Evolutionary conservation across 1,140 invertebrate genomes (phyloP), one percentile per base, ranked within the genome.

Genomic region (Zaprionus gabonicus): DNA sequence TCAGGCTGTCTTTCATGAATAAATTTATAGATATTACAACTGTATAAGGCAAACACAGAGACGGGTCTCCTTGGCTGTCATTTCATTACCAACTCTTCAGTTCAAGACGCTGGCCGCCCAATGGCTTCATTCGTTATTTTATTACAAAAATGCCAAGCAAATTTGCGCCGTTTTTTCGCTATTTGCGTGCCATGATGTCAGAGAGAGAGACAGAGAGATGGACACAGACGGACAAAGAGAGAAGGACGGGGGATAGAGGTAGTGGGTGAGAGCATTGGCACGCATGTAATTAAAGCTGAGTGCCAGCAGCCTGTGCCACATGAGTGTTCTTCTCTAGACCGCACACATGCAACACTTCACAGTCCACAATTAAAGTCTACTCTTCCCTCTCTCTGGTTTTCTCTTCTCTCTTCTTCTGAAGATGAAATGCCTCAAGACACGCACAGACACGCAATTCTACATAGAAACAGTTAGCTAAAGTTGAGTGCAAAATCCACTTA

Each of bases 51-150:
- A 66, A 23, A 23, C 23, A 71, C 70, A n/a, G 12, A 20, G 17
- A 7, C 17, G n/a, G 28, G 28, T 17, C 27, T 34, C 12, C 36
- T 66, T 70, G 72, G 66, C 71, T 81, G 84, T 78, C 81, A 73
- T 90, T 90, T 90, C 85, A 90, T 82, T 90, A 90, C 85, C 85
- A 88, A 90, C 70, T 73, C 77, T 77, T 74, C 77, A 72, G 80
- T 59, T 44, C 25, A 46, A n/a, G 41, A 34, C 60, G 41, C 53
- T 58, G 64, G 31, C 31, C 23, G 25, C 53, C 36, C 69, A 71
- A 66, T 70, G 70, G 64, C 83, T 75, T 81, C 78, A 77, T 81
- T 81, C 77, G 80, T 75, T 53, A 59, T 71, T 64, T 58, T 72
- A 56, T 80, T 82, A 83, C 78, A 81, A 68, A 81, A 62, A 81